A percentile compares a stretch with the other conserved stretches of the same genome.
These are phyloP conservation scores for Atta texana DNA, from an alignment of 1,140 invertebrate species.

Conservation along the genomic window DNA sequence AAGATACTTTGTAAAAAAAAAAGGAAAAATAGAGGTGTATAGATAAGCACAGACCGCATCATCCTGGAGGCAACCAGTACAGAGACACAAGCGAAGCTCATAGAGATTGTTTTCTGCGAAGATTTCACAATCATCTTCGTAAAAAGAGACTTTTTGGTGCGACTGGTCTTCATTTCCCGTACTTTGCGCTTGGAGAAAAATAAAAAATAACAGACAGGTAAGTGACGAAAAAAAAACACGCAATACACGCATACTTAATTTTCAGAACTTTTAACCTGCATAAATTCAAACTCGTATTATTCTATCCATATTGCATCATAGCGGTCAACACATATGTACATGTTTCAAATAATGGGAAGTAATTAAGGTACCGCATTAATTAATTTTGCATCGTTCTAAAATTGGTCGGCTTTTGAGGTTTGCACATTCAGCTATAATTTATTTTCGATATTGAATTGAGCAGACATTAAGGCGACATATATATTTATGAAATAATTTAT, in stretches of 20 bases:
- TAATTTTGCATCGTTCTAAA: slow-evolving; percentile 57
- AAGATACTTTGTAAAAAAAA: slow-evolving; percentile 58
- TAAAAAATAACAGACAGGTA: background rate
- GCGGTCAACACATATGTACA: background rate
- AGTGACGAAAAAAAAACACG: background rate
- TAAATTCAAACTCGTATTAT: background rate
- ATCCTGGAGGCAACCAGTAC: slow-evolving; percentile 60
- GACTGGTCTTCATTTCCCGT: background rate
- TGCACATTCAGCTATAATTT: slow-evolving; percentile 49
- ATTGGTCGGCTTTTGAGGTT: slow-evolving; percentile 41
- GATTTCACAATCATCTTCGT: slow-evolving; percentile 26
- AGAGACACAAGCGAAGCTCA: slow-evolving; percentile 36
- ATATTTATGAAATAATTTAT: slow-evolving; percentile 9
- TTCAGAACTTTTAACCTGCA: background rate
- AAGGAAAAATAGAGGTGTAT: background rate
- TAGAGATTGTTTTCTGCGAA: slow-evolving; percentile 17
- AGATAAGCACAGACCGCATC: slow-evolving; percentile 43
- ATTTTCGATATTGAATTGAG: slow-evolving; percentile 55
- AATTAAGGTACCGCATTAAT: slow-evolving; percentile 65
- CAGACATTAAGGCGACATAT: background rate
- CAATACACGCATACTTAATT: slow-evolving; percentile 6
- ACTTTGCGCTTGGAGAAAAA: background rate
- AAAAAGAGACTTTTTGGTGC: slow-evolving; percentile 19
- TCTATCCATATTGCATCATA: background rate
- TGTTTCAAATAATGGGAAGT: slow-evolving; percentile 5